Conservation (phyloP, 2,797 vertebrate species). For the Gymnoscopelus braueri region DNA sequence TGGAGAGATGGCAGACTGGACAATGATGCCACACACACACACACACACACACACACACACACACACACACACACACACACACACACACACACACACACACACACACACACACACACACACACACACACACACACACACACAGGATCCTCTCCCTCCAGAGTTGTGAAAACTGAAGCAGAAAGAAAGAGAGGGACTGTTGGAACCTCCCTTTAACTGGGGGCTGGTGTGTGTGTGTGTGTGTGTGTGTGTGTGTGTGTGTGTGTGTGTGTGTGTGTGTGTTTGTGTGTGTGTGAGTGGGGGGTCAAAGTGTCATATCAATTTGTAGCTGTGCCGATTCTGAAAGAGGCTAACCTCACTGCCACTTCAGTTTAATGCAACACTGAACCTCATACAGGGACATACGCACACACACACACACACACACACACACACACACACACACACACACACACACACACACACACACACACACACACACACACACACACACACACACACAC, state of each 20-base stretch:
- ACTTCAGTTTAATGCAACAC: slow-evolving; percentile 70
- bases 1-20: slow-evolving; percentile 74
- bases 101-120: slow-evolving; percentile 28
- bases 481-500: not conserved
- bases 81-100: slow-evolving; percentile 37
- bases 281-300: slow-evolving; percentile 51
- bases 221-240: slow-evolving; percentile 43
- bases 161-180: slow-evolving; percentile 74
- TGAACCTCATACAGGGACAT: slow-evolving; percentile 56
- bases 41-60: slow-evolving; percentile 42
- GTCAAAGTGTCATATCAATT: slow-evolving; percentile 81
- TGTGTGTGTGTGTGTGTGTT: slow-evolving; percentile 8
- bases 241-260: slow-evolving; percentile 11
- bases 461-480: slow-evolving; percentile 4
- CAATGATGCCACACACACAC: slow-evolving; percentile 75
- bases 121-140: slow-evolving; percentile 28
- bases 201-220: slow-evolving; percentile 70
- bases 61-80: slow-evolving; percentile 35
- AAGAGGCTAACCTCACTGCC: slow-evolving; percentile 82
- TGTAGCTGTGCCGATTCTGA: slow-evolving; percentile 74
- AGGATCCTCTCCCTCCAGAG: slow-evolving; percentile 49
- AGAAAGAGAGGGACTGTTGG: slow-evolving; percentile 69
- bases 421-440: slow-evolving; percentile 40
- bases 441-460: slow-evolving; percentile 13
- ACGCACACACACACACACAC: slow-evolving; percentile 44